phyloP scores from a whole-genome alignment of 2,888 invertebrate species.

The Brachylomia viminalis region DNA sequence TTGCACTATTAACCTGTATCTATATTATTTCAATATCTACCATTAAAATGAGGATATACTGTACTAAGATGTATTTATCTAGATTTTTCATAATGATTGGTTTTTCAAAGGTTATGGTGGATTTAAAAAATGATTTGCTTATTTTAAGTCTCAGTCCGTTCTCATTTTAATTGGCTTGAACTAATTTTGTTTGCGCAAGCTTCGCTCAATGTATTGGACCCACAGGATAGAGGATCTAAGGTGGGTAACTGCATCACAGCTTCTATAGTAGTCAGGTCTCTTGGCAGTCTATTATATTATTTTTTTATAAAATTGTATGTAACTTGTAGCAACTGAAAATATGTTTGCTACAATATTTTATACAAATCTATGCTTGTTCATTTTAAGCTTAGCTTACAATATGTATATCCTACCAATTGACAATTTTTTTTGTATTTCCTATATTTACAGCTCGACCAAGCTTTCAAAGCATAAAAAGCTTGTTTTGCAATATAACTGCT shows the following conservation, averaged over 20 bases:
- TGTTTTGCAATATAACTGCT: not conserved
- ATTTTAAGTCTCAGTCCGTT: slow-evolving; percentile 69
- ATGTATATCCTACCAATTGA: not conserved
- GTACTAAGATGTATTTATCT: no score
- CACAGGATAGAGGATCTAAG: slow-evolving; percentile 86
- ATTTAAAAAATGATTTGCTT: not conserved
- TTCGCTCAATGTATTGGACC: slow-evolving; percentile 87
- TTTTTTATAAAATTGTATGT: not conserved
- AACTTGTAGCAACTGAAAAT: not conserved
- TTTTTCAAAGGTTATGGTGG: not conserved
- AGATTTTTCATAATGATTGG: not conserved
- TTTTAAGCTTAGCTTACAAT: slow-evolving; percentile 1
- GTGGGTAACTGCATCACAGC: slow-evolving; percentile 82
- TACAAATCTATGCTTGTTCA: slow-evolving; percentile 17
- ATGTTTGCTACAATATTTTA: slow-evolving; percentile 8
- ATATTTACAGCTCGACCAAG: slow-evolving; percentile 12
- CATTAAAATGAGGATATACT: slow-evolving; percentile 68
- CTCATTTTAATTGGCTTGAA: slow-evolving; percentile 90
- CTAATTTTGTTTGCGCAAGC: slow-evolving; percentile 90
- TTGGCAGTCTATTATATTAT: slow-evolving; percentile 27
- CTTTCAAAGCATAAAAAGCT: slow-evolving; percentile 13
- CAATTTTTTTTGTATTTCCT: not conserved
- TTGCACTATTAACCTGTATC: slow-evolving; percentile 60
- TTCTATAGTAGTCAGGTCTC: slow-evolving; percentile 66
- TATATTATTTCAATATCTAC: slow-evolving; percentile 55